Evolutionary conservation across 2,888 invertebrate species (phyloP).

Genomic region (Caenorhabditis imperialis): DNA sequence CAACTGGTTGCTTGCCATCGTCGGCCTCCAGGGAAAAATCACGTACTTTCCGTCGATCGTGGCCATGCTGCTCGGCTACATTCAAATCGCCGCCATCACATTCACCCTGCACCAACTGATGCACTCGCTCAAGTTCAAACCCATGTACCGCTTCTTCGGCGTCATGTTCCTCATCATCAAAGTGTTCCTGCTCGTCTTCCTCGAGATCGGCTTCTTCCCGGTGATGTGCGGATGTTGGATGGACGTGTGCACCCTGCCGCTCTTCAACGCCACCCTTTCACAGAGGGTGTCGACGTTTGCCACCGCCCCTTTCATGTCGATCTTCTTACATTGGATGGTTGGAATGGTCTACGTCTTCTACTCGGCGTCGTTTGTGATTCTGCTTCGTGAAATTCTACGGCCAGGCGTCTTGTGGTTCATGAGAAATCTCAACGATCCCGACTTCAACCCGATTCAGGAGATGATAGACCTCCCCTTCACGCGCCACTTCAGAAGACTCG

Average conservation of each 20-base stretch:
- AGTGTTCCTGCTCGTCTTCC: conserved; percentile 91
- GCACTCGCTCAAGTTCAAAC: conserved; percentile 86
- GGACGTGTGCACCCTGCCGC: conserved; percentile 90
- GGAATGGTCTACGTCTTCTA: conserved; percentile 99
- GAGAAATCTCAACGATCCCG: conserved; percentile 97
- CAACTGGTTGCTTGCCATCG: conserved; percentile 85
- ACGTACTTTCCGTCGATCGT: conserved; percentile 81
- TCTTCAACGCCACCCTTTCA: conserved; percentile 84
- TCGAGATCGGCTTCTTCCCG: conserved; percentile 96
- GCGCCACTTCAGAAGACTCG: conserved; percentile 89
- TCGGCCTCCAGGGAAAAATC: conserved; percentile 83
- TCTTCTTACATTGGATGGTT: conserved; percentile 98
- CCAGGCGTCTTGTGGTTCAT: conserved; percentile 99
- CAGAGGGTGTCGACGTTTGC: conserved; percentile 88
- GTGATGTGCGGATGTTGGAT: conserved; percentile 99
- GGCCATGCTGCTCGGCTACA: conserved; percentile 83
- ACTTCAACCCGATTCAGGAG: conserved; percentile 98
- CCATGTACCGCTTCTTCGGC: conserved; percentile 83
- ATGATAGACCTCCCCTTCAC: conserved; percentile 97
- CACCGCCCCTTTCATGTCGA: conserved; percentile 93
- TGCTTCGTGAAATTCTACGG: conserved; percentile 88
- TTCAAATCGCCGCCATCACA: conserved; percentile 88
- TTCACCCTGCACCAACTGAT: conserved; percentile 89
- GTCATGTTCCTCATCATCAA: conserved; percentile 82
- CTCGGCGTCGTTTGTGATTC: conserved; percentile 94